Conservation (phyloP, 2,797 vertebrate genomes). For the Myioborus miniatus region DNA sequence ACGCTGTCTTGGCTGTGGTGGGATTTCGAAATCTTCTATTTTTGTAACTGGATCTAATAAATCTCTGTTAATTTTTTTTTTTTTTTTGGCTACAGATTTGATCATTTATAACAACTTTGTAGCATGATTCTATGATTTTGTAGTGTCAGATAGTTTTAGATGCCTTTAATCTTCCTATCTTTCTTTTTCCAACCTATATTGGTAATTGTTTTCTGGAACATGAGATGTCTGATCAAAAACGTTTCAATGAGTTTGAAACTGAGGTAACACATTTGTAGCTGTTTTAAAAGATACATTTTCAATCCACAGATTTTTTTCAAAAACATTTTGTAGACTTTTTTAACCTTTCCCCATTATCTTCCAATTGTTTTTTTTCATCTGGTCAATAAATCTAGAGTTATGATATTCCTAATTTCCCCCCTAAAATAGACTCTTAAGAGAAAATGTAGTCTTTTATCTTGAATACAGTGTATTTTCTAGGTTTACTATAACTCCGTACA, state of each 20-base stretch:
- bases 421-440: neutral
- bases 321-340: neutral
- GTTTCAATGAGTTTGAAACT: neutral
- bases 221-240: neutral
- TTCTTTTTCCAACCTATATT: neutral
- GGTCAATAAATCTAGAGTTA: neutral
- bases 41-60: no score
- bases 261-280: neutral
- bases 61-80: no score
- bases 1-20: no score
- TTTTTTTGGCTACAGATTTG: no score
- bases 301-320: neutral
- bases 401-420: neutral
- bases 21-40: no score
- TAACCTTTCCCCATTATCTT: neutral
- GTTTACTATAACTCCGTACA: neutral
- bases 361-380: neutral
- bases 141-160: neutral
- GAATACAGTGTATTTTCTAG: neutral
- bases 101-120: neutral
- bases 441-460: neutral
- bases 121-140: neutral
- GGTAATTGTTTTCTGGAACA: neutral
- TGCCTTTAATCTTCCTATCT: neutral
- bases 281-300: neutral